These are phyloP conservation scores for Malacosoma neustria DNA, from an alignment of 2,888 invertebrate species.

Conservation along the genomic window DNA sequence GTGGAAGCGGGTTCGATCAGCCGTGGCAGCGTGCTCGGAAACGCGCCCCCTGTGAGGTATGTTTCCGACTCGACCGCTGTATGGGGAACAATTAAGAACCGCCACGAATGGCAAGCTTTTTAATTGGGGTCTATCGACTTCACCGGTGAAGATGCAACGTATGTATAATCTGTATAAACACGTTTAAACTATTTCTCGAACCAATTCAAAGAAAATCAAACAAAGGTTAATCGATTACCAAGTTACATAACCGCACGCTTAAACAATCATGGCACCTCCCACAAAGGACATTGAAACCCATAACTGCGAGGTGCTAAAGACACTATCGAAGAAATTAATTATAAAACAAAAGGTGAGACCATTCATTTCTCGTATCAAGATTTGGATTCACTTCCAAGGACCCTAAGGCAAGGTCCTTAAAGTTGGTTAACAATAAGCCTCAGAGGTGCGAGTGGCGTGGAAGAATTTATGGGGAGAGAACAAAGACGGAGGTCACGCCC, in stretches of 20 bases:
- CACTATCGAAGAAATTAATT: constrained; percentile 62
- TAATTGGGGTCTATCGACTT: too few species aligned
- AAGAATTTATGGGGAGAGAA: constrained; percentile 44
- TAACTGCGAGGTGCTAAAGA: constrained; percentile 36
- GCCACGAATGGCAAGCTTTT: too few species aligned
- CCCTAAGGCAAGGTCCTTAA: constrained; percentile 17
- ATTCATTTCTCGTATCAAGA: constrained; percentile 48
- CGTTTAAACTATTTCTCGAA: too few species aligned
- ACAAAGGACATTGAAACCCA: constrained; percentile 1
- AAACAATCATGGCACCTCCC: background rate
- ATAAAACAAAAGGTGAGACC: constrained; percentile 45
- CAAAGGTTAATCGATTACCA: background rate
- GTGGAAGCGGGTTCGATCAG: too few species aligned
- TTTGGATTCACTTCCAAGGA: constrained; percentile 33
- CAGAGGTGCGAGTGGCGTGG: constrained; percentile 28
- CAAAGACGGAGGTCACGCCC: constrained; percentile 23
- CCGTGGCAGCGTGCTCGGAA: too few species aligned
- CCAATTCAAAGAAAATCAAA: too few species aligned
- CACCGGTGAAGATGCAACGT: too few species aligned
- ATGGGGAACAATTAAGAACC: too few species aligned
- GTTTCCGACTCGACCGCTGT: too few species aligned
- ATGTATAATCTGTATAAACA: too few species aligned
- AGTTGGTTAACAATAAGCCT: constrained; percentile 6
- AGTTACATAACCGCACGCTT: background rate
- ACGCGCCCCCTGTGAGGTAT: too few species aligned